Percentiles rank a stretch among this genome's conserved stretches.
These are phyloP conservation scores for Stenolophus ochropezus DNA, from an alignment of 2,888 invertebrate species.

Conservation along the genomic window DNA sequence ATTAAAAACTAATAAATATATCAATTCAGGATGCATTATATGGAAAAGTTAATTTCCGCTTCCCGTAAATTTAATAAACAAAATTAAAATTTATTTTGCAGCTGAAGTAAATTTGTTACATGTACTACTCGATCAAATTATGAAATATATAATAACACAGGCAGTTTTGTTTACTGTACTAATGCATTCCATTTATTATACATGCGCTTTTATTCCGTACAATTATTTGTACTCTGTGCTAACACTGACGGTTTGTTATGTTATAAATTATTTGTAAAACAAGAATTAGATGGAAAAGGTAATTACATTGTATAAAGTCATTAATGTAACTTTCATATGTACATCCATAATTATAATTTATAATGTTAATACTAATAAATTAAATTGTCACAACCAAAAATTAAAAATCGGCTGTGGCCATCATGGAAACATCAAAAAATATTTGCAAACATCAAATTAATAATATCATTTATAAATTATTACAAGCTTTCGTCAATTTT, in stretches of 20 bases:
- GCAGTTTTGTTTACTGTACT: background rate
- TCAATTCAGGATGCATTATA: background rate
- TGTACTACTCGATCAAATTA: conserved; percentile 6
- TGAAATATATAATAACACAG: background rate
- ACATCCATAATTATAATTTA: background rate
- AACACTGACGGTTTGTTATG: background rate
- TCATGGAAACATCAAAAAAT: too few relatives aligned
- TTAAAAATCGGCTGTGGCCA: too few relatives aligned
- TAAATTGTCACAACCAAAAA: too few relatives aligned
- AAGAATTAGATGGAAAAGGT: background rate
- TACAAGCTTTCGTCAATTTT: too few relatives aligned
- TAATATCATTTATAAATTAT: too few relatives aligned
- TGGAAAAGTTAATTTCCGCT: background rate
- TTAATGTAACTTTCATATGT: background rate
- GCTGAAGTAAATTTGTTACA: background rate
- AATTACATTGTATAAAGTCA: background rate
- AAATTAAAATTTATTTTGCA: conserved; percentile 9
- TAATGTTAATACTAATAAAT: too few relatives aligned
- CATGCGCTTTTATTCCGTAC: background rate
- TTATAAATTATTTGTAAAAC: background rate
- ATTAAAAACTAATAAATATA: background rate
- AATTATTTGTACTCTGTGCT: background rate
- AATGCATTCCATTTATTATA: conserved; percentile 25
- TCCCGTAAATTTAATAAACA: background rate
- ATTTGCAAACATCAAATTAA: too few relatives aligned